Conservation (phyloP, 2,113 vertebrate genomes). For the Austrofundulus limnaeus region DNA sequence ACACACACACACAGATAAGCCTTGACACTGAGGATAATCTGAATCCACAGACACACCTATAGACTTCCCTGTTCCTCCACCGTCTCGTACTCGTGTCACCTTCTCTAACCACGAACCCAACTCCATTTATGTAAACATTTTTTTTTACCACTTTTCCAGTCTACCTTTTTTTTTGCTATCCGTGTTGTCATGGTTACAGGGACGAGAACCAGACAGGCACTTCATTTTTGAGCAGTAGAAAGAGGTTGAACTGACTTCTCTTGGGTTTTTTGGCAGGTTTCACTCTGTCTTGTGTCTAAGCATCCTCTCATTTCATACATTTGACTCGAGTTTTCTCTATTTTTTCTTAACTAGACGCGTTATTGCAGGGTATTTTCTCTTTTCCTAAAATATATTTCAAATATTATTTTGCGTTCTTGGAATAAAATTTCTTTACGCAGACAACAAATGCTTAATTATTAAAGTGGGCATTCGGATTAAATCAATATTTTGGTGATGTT, state of each 20-base stretch:
- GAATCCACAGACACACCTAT: slow-evolving; percentile 19
- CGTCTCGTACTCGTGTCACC: background rate
- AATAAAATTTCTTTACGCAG: background rate
- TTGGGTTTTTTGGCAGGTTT: slow-evolving; percentile 21
- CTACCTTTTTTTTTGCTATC: slow-evolving; percentile 22
- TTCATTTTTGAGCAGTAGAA: slow-evolving; percentile 52
- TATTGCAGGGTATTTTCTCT: background rate
- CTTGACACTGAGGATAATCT: slow-evolving; percentile 3
- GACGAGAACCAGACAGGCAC: slow-evolving; percentile 46
- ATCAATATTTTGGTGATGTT: too few species aligned
- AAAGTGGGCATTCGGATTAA: background rate
- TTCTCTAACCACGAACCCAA: slow-evolving; percentile 1
- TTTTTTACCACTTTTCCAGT: background rate
- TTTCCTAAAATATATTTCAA: background rate
- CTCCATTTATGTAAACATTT: slow-evolving; percentile 19
- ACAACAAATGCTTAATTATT: too few species aligned
- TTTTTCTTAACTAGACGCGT: background rate
- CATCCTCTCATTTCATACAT: slow-evolving; percentile 14
- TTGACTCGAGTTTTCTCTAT: background rate
- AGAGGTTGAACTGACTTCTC: slow-evolving; percentile 21
- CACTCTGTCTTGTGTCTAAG: background rate
- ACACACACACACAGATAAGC: slow-evolving; percentile 33
- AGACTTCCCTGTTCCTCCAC: background rate
- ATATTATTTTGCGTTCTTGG: background rate
- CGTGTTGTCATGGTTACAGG: slow-evolving; percentile 66